Base-by-base conservation (phyloP, 2,797 vertebrate genomes). In the Phrynocephalus vlangalii region DNA sequence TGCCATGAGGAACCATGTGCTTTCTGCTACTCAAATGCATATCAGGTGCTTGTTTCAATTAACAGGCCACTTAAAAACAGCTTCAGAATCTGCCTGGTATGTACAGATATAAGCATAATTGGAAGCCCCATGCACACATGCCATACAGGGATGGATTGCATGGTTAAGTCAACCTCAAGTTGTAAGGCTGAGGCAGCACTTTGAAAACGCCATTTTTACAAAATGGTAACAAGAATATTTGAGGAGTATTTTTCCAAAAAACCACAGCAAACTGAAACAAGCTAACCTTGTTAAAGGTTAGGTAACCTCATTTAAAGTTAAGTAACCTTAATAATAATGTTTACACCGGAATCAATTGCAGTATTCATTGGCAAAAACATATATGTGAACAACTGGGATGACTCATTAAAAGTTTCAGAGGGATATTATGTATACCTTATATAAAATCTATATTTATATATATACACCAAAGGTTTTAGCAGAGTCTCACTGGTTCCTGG, bases 381-480 rank as follows among this genome's bases (percentile, higher is more conserved):
- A 24, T 7, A 60, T 63, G 24, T 16, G 13, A 15, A 18, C 28
- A 63, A 30, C 2, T 33, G 22, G 60, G 50, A 38, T 84, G 33
- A 44, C 15, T n/a, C 48, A 44, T 28, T 50, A 84, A 84, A 70
- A 4, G 6, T 26, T 86, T n/a, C n/a, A 70, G 68, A 66, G n/a
- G 1, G 15, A 3, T 1, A 24, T 18, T 1, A 24, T 18, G 56
- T 76, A n/a, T 78, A 66, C 26, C 7, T 68, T 50, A n/a, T 56
- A n/a, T 38, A 85, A 56, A 85, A 56, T 56, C 20, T 70, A 48
- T 68, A 79, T 73, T 70, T 22, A 33, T 70, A 86, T 60, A 38
- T 22, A 8, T 28, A 60, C 70, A 56, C 3, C 68, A 77, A 79
- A 71, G 67, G 15, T 44, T 86, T 67, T 33, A 5, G 22, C 7